phyloP scores from a whole-genome alignment of 2,888 invertebrate genomes.

The Cerceris rybyensis region DNA sequence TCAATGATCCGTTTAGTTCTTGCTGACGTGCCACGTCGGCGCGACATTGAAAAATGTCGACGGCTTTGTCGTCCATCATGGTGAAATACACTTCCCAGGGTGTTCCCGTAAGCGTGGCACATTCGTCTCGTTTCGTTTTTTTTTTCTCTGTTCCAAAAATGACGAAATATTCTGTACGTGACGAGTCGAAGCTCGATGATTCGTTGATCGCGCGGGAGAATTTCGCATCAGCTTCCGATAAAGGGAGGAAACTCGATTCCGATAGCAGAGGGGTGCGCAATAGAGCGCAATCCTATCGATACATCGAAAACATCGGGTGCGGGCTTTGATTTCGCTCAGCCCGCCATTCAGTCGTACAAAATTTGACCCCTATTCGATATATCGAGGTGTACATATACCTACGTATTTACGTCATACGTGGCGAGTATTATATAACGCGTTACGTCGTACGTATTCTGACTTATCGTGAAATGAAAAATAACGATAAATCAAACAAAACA shows the following conservation, averaged over 20 bases:
- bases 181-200: not conserved
- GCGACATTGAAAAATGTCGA: slow-evolving; percentile 24
- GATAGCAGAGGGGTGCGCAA: not conserved
- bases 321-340: not conserved
- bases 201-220: not conserved
- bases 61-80: slow-evolving; percentile 8
- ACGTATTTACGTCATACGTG: no score
- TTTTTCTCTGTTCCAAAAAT: not conserved
- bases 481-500: not conserved
- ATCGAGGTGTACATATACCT: not conserved
- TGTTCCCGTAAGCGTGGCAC: not conserved
- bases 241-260: not conserved
- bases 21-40: slow-evolving; percentile 9
- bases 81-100: not conserved
- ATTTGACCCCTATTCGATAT: not conserved
- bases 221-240: not conserved
- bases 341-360: not conserved
- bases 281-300: not conserved
- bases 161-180: not conserved
- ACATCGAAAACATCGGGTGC: slow-evolving; percentile 1
- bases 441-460: not conserved
- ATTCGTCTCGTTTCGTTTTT: not conserved
- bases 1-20: slow-evolving; percentile 22
- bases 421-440: no score
- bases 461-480: not conserved